Base-by-base conservation (phyloP, 2,113 vertebrate species). In the Pseudorectes ferrugineus region DNA sequence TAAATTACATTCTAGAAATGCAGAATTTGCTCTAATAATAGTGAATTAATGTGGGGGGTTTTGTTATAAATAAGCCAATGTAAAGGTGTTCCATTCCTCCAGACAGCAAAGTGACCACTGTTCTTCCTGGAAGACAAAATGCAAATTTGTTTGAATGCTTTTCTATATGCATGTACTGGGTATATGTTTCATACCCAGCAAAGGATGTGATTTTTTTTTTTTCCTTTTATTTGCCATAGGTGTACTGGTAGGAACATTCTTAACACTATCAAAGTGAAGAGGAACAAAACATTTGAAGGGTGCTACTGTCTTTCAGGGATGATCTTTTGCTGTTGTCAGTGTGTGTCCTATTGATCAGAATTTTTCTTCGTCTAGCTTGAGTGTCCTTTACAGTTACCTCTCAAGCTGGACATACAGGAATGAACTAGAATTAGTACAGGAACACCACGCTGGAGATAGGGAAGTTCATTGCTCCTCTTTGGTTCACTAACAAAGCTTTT, bases 401-500 rank as follows among this genome's bases (percentile, higher is more conserved):
- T 90, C 29, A 42, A 42, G 51, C 12, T 88, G 52, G 22, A 29
- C 31, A 14, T 54, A 24, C 20, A 74, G 77, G 87, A 89, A 65
- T 42, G 66, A 93, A 35, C n/a, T 31, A 77, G 38, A 87, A 85
- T 88, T 92, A 65, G 36, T 71, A 85, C 26, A 68, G 66, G 73
- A 75, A 35, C 40, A 79, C 25, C 15, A 61, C 22, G 17, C 40
- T 61, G 78, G 62, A 79, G 40, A 52, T 76, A 35, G 0, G 0
- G 28, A 75, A 79, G 54, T 67, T 66, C 2, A 4, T 67, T 91
- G 51, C 63, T 82, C 21, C 21, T 75, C 11, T 67, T 75, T 17
- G 72, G 36, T 88, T 90, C 70, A 52, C 5, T 76, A 68, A 61
- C 58, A 85, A 63, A 93, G 71, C 58, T 76, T 91, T 88, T 85